Evolutionary conservation across 2,113 vertebrate genomes (phyloP).

Genomic region (Peromyscus polionotus): DNA sequence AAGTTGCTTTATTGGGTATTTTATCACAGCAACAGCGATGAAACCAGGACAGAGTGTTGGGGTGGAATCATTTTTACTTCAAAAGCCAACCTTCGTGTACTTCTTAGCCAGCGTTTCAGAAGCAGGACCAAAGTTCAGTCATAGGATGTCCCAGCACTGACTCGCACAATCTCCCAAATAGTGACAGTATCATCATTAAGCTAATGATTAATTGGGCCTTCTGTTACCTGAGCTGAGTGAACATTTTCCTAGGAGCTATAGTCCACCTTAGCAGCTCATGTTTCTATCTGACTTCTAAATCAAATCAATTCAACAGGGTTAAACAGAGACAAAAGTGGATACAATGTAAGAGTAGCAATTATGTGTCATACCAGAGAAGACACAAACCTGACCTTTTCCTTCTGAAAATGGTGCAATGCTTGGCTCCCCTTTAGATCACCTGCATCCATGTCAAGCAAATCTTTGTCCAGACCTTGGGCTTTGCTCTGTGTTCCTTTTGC

Average conservation of each 20-base stretch:
- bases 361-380: neutral
- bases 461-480: neutral
- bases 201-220: neutral
- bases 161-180: neutral
- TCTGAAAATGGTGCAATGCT: neutral
- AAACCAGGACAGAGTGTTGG: neutral
- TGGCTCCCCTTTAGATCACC: neutral
- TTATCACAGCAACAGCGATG: neutral
- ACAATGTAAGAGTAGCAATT: neutral
- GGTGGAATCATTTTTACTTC: neutral
- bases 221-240: neutral
- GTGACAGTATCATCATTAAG: neutral
- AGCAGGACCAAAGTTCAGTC: neutral
- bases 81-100: neutral
- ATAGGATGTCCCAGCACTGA: neutral
- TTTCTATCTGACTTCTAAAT: constrained; percentile 23
- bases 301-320: neutral
- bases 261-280: neutral
- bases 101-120: neutral
- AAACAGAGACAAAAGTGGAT: constrained; percentile 41
- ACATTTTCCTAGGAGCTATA: constrained; percentile 20
- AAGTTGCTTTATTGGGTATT: neutral
- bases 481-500: neutral
- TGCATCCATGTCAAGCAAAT: neutral
- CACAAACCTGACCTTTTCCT: neutral